Percentiles rank a stretch among this genome's conserved stretches.
phyloP scores from a whole-genome alignment of 2,888 invertebrate species.

The Argyresthia goedartella region DNA sequence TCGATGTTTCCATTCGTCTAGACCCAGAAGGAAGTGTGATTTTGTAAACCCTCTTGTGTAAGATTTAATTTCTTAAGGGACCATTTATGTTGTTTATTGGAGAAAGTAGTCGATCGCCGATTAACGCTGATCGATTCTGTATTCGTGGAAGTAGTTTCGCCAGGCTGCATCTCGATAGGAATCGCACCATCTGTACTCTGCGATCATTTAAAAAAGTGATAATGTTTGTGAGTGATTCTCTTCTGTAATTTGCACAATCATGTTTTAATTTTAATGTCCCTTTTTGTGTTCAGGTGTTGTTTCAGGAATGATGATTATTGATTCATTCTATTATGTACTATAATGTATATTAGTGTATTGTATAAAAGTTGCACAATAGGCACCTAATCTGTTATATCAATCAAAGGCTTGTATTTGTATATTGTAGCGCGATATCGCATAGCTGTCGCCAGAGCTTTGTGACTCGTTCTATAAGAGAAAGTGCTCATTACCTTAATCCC shows the following conservation, averaged over 20 bases:
- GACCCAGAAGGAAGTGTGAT: slow-evolving; percentile 49
- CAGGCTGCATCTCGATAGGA: slow-evolving; percentile 33
- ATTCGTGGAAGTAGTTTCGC: slow-evolving; percentile 34
- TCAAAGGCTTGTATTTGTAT: too few species aligned
- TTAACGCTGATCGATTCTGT: slow-evolving; percentile 27
- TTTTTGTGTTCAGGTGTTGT: slow-evolving; percentile 32
- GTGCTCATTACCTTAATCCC: slow-evolving; percentile 38
- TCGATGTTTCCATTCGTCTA: slow-evolving; percentile 38
- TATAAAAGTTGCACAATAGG: slow-evolving; percentile 48
- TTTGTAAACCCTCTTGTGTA: slow-evolving; percentile 42
- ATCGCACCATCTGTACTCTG: slow-evolving; percentile 12
- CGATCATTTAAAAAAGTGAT: slow-evolving; percentile 48
- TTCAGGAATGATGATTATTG: slow-evolving; percentile 22
- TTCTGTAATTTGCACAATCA: slow-evolving; percentile 57
- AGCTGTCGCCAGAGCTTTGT: slow-evolving; percentile 52
- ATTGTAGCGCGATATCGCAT: slow-evolving; percentile 8
- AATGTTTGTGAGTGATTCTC: slow-evolving; percentile 40
- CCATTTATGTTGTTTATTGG: slow-evolving; percentile 51
- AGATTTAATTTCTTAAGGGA: slow-evolving; percentile 56
- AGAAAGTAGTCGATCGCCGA: slow-evolving; percentile 34
- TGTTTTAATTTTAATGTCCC: slow-evolving; percentile 36
- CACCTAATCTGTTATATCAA: neutral
- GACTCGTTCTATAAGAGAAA: slow-evolving; percentile 22
- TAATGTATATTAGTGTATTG: slow-evolving; percentile 39
- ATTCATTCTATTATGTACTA: slow-evolving; percentile 22